Percentiles rank a stretch among this genome's conserved stretches.
Evolutionary conservation across 2,888 invertebrate genomes (phyloP).

Genomic region (Cenopis cana): DNA sequence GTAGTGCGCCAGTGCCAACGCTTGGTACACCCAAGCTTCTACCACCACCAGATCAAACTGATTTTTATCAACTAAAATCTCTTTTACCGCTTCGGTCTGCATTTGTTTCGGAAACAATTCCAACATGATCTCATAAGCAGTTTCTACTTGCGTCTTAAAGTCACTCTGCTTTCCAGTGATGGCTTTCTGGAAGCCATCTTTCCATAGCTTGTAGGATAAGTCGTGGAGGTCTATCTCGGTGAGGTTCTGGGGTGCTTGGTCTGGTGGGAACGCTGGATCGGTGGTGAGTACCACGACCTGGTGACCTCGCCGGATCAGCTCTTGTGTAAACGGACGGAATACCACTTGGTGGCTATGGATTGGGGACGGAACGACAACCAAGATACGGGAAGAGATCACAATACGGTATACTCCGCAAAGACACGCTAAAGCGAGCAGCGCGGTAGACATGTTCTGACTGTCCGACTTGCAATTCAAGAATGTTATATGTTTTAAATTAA

Average conservation of each 20-base stretch:
- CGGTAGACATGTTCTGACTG: background rate
- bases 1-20: constrained; percentile 7
- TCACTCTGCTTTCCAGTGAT: background rate
- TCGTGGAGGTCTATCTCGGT: constrained; percentile 24
- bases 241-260: constrained; percentile 1
- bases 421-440: background rate
- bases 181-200: background rate
- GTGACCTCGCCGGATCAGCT: constrained; percentile 13
- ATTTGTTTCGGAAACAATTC: constrained; percentile 20
- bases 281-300: constrained; percentile 23
- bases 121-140: background rate
- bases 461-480: background rate
- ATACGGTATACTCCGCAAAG: background rate
- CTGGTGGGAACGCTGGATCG: constrained; percentile 10
- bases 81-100: background rate
- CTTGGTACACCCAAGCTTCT: constrained; percentile 15
- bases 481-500: background rate
- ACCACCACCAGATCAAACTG: constrained; percentile 22
- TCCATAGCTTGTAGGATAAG: constrained; percentile 12
- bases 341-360: constrained; percentile 25
- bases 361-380: background rate
- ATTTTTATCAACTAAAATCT: background rate
- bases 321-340: constrained; percentile 2
- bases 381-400: background rate
- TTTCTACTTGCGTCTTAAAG: constrained; percentile 1